Percentiles rank a stretch among this genome's conserved stretches.
Conservation (phyloP, 2,888 invertebrate species). For the Megastigmus dorsalis region DNA sequence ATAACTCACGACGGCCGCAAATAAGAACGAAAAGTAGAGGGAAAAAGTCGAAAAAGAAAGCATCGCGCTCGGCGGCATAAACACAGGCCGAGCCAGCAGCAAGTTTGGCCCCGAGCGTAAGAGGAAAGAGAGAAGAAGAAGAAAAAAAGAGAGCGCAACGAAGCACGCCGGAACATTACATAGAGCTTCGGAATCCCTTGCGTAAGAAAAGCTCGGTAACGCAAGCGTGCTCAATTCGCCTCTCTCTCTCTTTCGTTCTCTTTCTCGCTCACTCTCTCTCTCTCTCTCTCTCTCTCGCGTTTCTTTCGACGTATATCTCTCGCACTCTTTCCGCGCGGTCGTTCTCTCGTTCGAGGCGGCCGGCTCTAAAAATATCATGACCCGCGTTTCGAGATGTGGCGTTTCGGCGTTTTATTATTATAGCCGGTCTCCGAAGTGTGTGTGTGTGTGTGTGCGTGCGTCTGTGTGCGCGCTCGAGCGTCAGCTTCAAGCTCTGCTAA, state of each 20-base stretch:
- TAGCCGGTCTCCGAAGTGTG: no score
- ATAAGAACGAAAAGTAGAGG: no score
- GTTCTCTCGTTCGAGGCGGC: slow-evolving; percentile 53
- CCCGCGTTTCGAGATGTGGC: slow-evolving; percentile 69
- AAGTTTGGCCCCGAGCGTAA: no score
- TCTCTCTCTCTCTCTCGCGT: slow-evolving; percentile 26
- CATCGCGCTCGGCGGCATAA: no score
- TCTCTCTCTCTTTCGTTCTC: slow-evolving; percentile 26
- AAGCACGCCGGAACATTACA: slow-evolving; percentile 1
- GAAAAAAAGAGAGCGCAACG: background rate
- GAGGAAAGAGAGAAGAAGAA: no score
- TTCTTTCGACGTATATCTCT: slow-evolving; percentile 32
- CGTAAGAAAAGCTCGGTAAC: slow-evolving; percentile 48
- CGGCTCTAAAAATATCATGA: slow-evolving; percentile 70
- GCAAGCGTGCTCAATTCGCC: slow-evolving; percentile 52
- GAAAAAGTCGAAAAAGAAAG: no score
- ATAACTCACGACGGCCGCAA: no score
- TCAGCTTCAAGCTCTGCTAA: slow-evolving; percentile 57
- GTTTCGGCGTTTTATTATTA: no score
- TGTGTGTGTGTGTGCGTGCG: background rate
- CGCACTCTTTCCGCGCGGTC: slow-evolving; percentile 31
- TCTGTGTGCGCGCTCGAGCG: background rate
- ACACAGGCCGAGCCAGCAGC: no score
- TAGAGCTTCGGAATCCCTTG: slow-evolving; percentile 42
- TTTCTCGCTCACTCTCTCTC: slow-evolving; percentile 14